phyloP scores from a whole-genome alignment of 2,888 invertebrate genomes.

The Brachynemurus nebulosus region DNA sequence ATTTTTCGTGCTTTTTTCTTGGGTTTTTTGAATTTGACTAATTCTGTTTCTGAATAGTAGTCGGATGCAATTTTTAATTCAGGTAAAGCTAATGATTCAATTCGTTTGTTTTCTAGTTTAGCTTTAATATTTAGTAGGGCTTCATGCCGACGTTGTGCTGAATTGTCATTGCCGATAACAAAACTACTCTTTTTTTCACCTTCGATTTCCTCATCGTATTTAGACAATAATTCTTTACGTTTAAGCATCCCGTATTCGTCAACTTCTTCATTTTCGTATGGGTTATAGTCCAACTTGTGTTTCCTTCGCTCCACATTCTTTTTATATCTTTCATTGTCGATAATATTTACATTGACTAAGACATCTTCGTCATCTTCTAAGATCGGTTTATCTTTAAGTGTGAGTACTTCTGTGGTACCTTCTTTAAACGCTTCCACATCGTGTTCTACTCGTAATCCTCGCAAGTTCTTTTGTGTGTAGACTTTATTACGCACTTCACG shows the following conservation, averaged over 20 bases:
- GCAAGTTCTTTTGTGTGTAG: conserved; percentile 58
- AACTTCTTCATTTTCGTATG: conserved; percentile 66
- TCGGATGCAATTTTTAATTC: conserved; percentile 67
- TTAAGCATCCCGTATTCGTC: conserved; percentile 51
- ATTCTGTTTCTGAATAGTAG: conserved; percentile 74
- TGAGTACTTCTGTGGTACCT: conserved; percentile 75
- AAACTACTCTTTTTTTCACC: conserved; percentile 57
- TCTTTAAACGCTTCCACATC: conserved; percentile 53
- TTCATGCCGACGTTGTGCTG: conserved; percentile 37
- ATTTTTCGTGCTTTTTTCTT: conserved; percentile 65
- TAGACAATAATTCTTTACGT: conserved; percentile 58
- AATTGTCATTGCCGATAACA: conserved; percentile 55
- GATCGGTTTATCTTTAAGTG: conserved; percentile 84
- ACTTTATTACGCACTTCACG: conserved; percentile 39
- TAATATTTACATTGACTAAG: conserved; percentile 79
- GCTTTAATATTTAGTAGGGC: conserved; percentile 37
- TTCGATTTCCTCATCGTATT: conserved; percentile 91
- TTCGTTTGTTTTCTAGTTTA: conserved; percentile 47
- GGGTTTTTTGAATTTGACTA: conserved; percentile 79
- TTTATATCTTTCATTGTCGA: conserved; percentile 71
- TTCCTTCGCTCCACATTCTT: conserved; percentile 76
- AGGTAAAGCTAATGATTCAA: conserved; percentile 60
- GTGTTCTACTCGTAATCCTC: conserved; percentile 79
- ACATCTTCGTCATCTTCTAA: conserved; percentile 78
- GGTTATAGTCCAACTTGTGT: conserved; percentile 74